phyloP scores from a whole-genome alignment of 2,797 vertebrate species.

The Typhlichthys subterraneus region DNA sequence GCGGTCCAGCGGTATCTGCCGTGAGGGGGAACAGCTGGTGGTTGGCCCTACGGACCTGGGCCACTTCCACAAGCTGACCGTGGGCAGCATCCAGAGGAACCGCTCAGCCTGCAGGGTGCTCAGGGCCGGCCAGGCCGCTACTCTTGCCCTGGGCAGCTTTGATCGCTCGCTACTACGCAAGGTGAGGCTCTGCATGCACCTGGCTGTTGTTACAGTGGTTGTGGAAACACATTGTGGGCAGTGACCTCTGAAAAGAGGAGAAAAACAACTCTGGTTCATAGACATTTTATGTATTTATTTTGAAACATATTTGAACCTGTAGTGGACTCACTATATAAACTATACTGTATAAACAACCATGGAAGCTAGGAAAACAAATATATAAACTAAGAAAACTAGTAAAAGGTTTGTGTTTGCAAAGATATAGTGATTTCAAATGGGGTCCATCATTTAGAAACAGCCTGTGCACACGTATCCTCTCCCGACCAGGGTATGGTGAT shows the following conservation, averaged over 20 bases:
- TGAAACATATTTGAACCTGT: too few species aligned
- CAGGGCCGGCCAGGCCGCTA: slow-evolving; percentile 94
- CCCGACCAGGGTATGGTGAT: slow-evolving; percentile 93
- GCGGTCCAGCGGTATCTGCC: slow-evolving; percentile 89
- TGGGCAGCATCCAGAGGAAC: slow-evolving; percentile 97
- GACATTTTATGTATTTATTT: not conserved
- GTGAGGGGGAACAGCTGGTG: slow-evolving; percentile 92
- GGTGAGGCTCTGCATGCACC: slow-evolving; percentile 66
- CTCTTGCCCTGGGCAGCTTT: slow-evolving; percentile 89
- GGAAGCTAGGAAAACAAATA: too few species aligned
- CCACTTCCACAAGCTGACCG: slow-evolving; percentile 87
- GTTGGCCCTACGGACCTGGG: slow-evolving; percentile 93
- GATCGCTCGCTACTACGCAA: slow-evolving; percentile 93
- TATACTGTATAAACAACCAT: too few species aligned
- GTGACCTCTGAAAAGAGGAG: too few species aligned
- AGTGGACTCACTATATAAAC: too few species aligned
- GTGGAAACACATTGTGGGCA: too few species aligned
- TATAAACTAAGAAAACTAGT: too few species aligned
- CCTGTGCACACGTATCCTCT: not conserved
- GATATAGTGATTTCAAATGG: too few species aligned
- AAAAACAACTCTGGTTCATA: too few species aligned
- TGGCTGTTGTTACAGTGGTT: not conserved
- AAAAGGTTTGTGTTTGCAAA: not conserved
- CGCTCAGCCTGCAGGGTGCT: slow-evolving; percentile 93
- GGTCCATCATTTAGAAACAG: not conserved